phyloP scores from a whole-genome alignment of 2,113 vertebrate genomes.

The Chaetorhynchus papuensis region DNA sequence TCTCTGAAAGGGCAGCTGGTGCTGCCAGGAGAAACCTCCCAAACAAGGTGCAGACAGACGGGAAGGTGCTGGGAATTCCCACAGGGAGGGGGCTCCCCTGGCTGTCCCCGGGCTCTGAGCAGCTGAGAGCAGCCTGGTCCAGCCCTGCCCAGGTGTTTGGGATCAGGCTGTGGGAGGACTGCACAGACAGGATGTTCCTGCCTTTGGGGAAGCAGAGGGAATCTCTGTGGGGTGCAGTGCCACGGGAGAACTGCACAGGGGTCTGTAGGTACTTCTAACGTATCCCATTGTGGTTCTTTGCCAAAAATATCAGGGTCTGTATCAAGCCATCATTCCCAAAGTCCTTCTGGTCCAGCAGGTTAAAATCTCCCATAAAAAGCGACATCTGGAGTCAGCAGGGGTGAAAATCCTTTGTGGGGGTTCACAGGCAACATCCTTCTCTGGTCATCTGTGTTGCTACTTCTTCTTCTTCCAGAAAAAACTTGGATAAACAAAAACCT shows the following conservation, averaged over 20 bases:
- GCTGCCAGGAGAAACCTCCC: background rate
- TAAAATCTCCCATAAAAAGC: background rate
- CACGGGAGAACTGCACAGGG: background rate
- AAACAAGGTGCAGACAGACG: background rate
- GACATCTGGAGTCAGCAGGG: background rate
- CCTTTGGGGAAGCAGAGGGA: background rate
- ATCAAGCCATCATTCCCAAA: background rate
- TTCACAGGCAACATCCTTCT: background rate
- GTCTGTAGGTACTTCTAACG: background rate
- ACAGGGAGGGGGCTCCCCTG: background rate
- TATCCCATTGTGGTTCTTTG: background rate
- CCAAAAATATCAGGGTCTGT: background rate
- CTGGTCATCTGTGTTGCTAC: background rate
- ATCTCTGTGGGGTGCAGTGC: background rate
- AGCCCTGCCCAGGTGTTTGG: background rate
- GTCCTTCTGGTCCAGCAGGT: background rate
- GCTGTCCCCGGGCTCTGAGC: background rate
- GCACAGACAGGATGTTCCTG: background rate
- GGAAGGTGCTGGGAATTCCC: background rate
- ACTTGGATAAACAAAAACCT: background rate
- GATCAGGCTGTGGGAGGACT: background rate
- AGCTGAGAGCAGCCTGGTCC: background rate
- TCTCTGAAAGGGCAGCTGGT: background rate
- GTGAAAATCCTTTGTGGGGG: background rate
- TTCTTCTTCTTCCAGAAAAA: too few species aligned